phyloP scores from a whole-genome alignment of 2,888 invertebrate genomes.

The Clistopyga incitator region DNA sequence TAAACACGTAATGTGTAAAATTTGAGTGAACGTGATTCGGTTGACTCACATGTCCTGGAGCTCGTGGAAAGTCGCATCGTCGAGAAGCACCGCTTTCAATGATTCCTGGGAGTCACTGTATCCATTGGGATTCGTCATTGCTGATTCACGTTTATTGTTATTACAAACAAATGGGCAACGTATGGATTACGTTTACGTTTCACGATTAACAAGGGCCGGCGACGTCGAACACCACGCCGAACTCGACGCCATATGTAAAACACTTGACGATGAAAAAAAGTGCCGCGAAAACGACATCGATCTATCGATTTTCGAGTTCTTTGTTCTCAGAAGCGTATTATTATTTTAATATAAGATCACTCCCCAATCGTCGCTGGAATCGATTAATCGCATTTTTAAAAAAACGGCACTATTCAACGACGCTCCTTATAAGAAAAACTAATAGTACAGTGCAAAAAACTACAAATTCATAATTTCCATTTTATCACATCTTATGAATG shows the following conservation, averaged over 20 bases:
- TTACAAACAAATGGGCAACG: background rate
- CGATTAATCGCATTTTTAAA: conserved; percentile 4
- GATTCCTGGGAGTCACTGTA: conserved; percentile 71
- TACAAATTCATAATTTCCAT: no score
- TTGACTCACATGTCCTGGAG: conserved; percentile 58
- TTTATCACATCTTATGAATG: no score
- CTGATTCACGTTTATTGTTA: conserved; percentile 18
- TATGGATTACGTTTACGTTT: conserved; percentile 1
- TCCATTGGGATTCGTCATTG: conserved; percentile 68
- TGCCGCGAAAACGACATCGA: background rate
- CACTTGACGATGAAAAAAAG: background rate
- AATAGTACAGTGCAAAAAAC: no score
- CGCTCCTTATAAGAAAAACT: no score
- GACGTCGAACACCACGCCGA: background rate
- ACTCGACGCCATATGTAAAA: background rate
- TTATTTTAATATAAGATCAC: no score
- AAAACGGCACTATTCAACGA: background rate
- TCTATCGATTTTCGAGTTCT: conserved; percentile 2
- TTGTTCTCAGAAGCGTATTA: background rate
- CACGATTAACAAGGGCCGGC: background rate
- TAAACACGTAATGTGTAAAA: background rate
- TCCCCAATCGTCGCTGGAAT: background rate
- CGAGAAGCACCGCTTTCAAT: conserved; percentile 67
- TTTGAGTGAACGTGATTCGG: background rate
- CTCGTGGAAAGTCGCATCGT: conserved; percentile 66